phyloP scores from a whole-genome alignment of 2,888 invertebrate genomes.

The Yponomeuta plumbellus region DNA sequence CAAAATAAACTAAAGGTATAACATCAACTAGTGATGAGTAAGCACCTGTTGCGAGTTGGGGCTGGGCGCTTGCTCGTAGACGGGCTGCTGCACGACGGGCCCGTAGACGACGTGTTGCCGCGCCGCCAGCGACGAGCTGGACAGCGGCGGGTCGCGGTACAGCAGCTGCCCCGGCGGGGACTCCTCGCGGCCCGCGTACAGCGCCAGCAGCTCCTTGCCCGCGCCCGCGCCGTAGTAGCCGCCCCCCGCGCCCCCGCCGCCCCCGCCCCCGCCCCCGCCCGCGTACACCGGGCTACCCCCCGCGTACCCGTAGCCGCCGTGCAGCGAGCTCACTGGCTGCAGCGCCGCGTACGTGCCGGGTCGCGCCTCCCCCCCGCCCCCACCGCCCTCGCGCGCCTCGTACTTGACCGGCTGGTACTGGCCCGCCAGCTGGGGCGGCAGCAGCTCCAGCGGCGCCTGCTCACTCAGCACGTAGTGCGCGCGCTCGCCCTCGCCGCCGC shows the following conservation, averaged over 20 bases:
- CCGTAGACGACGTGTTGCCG: conserved; percentile 60
- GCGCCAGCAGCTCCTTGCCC: conserved; percentile 43
- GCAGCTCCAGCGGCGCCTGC: conserved; percentile 23
- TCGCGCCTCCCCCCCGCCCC: conserved; percentile 35
- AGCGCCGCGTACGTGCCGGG: conserved; percentile 71
- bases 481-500: conserved; percentile 41
- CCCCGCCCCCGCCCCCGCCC: conserved; percentile 53
- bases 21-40: not conserved
- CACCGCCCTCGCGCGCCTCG: conserved; percentile 47
- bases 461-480: conserved; percentile 57
- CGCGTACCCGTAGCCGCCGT: conserved; percentile 54
- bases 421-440: conserved; percentile 55
- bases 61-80: conserved; percentile 75
- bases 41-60: conserved; percentile 75
- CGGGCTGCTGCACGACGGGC: conserved; percentile 33
- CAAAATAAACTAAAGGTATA: not conserved
- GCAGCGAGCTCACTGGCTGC: conserved; percentile 78
- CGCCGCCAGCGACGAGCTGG: conserved; percentile 75
- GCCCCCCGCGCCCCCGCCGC: conserved; percentile 46
- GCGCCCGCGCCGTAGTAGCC: conserved; percentile 33
- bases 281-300: too few species aligned
- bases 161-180: conserved; percentile 73
- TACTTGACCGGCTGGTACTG: conserved; percentile 68
- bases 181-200: conserved; percentile 59
- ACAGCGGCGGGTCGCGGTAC: conserved; percentile 82